Evolutionary conservation across 2,797 vertebrate species (phyloP), one percentile per base, ranked within the genome.

Genomic region (Balearica regulorum): DNA sequence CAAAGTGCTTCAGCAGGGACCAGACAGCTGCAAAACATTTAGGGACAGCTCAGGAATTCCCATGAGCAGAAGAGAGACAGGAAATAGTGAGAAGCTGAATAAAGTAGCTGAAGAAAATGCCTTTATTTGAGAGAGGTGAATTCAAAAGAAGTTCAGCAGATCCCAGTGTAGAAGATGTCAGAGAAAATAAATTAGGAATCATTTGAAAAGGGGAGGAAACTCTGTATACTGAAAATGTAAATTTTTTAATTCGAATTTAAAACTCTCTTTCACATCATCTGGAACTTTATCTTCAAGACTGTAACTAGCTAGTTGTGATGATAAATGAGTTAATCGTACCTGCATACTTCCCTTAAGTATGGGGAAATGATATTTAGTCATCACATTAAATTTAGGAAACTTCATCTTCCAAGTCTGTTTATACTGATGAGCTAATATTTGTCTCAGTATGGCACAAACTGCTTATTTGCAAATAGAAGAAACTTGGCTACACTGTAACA

Each of bases 31-130:
- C 87, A 96, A 95, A 94, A 91, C 85, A 94, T 94, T 90, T 90
- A 83, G 83, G 96, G 87, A 97, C 94, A 90, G 90, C 77, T 95
- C 73, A 95, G 89, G 93, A 96, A 96, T 94, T 96, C 95, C 90
- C 94, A 77, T 87, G 96, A 93, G 87, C 79, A 86, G 70, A 57
- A 95, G 58, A 81, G 85, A 94, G 91, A 79, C 85, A 94, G 94
- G 94, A 96, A 94, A 92, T 69, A 84, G 77, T 79, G 70, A 94
- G 44, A 90, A 90, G 58, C 58, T 90, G 80, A 93, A 94, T 91
- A 79, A 95, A 94, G 91, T 89, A 94, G 72, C 83, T 86, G 83
- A 88, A 70, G 89, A 90, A 87, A 96, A 91, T 94, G 76, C 93
- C 46, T 95, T 93, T 81, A 81, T 83, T 89, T 93, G 60, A 93